A percentile compares a stretch with the other conserved stretches of the same genome.
phyloP scores from a whole-genome alignment of 2,113 vertebrate genomes.

The Clarias gariepinus region DNA sequence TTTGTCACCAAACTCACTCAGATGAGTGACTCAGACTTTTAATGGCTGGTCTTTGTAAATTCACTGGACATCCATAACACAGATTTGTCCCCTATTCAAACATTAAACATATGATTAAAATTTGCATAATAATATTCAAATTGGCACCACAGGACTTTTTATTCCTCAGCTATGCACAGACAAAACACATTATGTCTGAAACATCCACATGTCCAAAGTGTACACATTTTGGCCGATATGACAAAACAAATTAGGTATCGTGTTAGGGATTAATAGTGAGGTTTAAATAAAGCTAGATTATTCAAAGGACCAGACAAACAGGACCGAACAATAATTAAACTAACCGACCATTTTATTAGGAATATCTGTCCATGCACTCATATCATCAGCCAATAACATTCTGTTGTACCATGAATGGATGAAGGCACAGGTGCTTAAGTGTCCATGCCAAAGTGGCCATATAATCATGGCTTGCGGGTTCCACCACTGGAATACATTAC shows the following conservation, averaged over 20 bases:
- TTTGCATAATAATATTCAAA: neutral
- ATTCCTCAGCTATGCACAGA: neutral
- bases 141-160: neutral
- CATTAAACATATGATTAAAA: neutral
- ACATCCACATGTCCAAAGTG: too few species aligned
- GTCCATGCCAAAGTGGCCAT: neutral
- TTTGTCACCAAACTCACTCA: too few species aligned
- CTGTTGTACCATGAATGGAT: neutral
- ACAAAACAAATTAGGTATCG: too few species aligned
- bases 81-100: neutral
- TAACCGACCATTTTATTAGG: neutral
- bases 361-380: too few species aligned
- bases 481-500: neutral
- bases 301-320: neutral
- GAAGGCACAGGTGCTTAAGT: neutral
- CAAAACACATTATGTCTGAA: neutral
- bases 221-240: too few species aligned
- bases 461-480: neutral
- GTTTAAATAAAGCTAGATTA: neutral
- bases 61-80: neutral
- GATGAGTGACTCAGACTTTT: too few species aligned
- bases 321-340: neutral
- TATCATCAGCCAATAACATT: neutral
- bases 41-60: neutral
- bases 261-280: neutral